These are phyloP conservation scores for Abramis brama DNA, from an alignment of 2,113 vertebrate genomes.

Conservation along the genomic window DNA sequence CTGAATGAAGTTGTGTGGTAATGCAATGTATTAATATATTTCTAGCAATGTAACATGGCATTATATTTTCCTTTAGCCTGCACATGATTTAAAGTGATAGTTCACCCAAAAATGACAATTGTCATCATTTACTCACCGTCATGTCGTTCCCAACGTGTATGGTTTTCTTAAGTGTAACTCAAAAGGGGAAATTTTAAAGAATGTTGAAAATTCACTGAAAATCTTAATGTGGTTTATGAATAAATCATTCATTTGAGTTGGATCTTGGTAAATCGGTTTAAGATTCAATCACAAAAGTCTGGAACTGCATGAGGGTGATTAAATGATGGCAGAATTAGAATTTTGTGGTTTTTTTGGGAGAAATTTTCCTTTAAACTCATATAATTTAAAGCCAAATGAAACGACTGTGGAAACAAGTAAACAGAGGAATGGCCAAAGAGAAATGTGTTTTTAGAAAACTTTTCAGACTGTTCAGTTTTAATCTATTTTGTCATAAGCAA, in stretches of 20 bases:
- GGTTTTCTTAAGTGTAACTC: too few relatives aligned
- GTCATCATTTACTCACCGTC: background rate
- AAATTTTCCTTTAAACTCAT: background rate
- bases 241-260: background rate
- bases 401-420: background rate
- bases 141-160: background rate
- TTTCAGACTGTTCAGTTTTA: conserved; percentile 11
- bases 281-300: background rate
- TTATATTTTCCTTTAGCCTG: conserved; percentile 7
- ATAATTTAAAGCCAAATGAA: conserved; percentile 7
- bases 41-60: background rate
- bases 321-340: background rate
- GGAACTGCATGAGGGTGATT: background rate
- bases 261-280: background rate
- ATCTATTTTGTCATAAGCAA: background rate
- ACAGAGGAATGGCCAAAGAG: background rate
- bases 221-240: too few relatives aligned
- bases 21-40: conserved; percentile 23
- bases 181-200: too few relatives aligned
- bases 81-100: background rate
- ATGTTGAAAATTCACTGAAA: too few relatives aligned
- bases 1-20: background rate
- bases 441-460: background rate
- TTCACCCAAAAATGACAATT: background rate
- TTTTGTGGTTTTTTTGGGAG: background rate